Conservation (phyloP, 2,113 vertebrate species). For the Sclerurus mexicanus region DNA sequence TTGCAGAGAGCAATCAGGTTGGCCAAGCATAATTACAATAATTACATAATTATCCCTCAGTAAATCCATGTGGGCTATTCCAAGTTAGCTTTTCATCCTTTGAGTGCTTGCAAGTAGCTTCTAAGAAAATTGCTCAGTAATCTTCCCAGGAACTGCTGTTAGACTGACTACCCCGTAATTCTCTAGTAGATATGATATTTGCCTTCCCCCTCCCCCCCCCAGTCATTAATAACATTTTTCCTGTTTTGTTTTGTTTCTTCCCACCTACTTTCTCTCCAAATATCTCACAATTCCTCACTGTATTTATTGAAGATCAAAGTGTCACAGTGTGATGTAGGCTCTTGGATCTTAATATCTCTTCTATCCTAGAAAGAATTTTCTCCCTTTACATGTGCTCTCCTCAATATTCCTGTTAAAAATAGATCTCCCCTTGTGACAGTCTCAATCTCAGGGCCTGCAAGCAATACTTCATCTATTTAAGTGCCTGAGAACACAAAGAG, state of each 20-base stretch:
- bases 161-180: neutral
- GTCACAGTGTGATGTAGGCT: neutral
- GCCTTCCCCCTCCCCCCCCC: rapidly evolving
- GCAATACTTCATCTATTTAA: neutral
- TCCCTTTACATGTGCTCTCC: neutral
- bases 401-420: neutral
- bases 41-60: neutral
- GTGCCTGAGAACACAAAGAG: neutral
- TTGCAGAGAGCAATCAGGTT: neutral
- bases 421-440: neutral
- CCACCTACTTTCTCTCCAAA: neutral
- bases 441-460: neutral
- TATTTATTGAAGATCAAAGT: neutral
- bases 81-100: neutral
- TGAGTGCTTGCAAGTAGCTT: neutral
- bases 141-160: neutral
- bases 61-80: neutral
- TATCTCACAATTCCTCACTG: neutral
- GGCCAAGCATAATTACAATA: neutral
- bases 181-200: neutral
- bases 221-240: neutral
- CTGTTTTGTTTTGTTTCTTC: neutral
- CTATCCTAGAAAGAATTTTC: neutral
- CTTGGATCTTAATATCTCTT: neutral
- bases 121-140: neutral